These are phyloP conservation scores for Miniopterus natalensis DNA, from an alignment of 2,113 vertebrate genomes.

Conservation along the genomic window DNA sequence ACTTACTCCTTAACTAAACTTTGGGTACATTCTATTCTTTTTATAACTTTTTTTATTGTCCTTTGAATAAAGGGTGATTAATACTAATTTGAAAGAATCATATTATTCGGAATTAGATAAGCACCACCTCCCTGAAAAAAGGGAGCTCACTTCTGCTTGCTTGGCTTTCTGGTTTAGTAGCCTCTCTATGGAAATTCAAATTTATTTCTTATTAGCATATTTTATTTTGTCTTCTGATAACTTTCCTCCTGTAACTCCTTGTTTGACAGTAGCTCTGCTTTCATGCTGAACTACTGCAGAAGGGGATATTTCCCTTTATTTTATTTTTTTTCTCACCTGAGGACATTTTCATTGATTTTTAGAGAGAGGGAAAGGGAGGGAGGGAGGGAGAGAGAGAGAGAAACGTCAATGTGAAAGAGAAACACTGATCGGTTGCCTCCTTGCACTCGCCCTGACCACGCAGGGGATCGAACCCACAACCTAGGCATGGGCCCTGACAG, in stretches of 20 bases:
- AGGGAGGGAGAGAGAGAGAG: not conserved
- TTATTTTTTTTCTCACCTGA: not conserved
- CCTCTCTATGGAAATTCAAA: not conserved
- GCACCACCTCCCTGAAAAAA: not conserved
- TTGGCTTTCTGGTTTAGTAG: not conserved
- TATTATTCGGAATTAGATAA: conserved; percentile 50
- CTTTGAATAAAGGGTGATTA: conserved; percentile 21
- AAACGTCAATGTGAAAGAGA: too few species aligned
- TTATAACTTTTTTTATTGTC: not conserved
- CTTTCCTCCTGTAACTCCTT: not conserved
- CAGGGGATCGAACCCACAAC: not conserved
- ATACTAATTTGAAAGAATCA: conserved; percentile 4
- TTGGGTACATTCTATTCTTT: not conserved
- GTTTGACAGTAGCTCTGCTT: conserved; percentile 43
- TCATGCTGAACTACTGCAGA: conserved; percentile 14
- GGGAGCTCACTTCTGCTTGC: not conserved
- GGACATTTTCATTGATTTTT: not conserved
- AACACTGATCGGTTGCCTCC: not conserved
- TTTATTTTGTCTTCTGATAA: not conserved
- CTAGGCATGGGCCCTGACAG: not conserved
- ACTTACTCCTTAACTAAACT: conserved; percentile 44
- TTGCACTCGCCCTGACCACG: not conserved
- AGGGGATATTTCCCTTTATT: conserved; percentile 42
- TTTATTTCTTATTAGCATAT: conserved; percentile 47
- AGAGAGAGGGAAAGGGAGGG: not conserved